Conservation (phyloP, 1,140 invertebrate species). For the Magallana gigas region DNA sequence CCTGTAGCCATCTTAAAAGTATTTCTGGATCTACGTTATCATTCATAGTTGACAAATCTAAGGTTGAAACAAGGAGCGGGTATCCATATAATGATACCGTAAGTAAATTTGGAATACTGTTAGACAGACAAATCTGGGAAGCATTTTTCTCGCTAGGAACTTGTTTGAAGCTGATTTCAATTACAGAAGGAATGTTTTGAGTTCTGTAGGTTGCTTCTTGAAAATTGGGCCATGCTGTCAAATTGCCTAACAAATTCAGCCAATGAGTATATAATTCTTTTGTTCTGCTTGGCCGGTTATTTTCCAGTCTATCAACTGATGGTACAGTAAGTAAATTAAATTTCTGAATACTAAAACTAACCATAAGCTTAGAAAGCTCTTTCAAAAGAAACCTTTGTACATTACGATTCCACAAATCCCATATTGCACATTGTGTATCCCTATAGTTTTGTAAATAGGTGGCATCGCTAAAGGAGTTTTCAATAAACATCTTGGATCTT, state of each 20-base stretch:
- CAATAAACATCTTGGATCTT: constrained; percentile 63
- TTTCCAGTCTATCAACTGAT: constrained; percentile 86
- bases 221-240: constrained; percentile 37
- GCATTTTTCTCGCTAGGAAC: constrained; percentile 30
- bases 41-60: constrained; percentile 36
- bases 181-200: constrained; percentile 54
- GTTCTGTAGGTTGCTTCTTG: constrained; percentile 56
- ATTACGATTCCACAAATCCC: constrained; percentile 67
- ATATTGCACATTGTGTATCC: constrained; percentile 81
- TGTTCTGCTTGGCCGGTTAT: constrained; percentile 80
- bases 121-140: constrained; percentile 55
- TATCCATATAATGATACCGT: constrained; percentile 92
- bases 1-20: constrained; percentile 93
- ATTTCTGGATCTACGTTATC: constrained; percentile 86
- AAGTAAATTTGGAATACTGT: constrained; percentile 87
- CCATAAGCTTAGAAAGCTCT: background rate
- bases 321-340: constrained; percentile 13
- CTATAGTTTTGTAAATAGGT: constrained; percentile 86
- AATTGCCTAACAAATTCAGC: constrained; percentile 15
- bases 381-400: constrained; percentile 67
- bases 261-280: constrained; percentile 2
- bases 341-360: background rate
- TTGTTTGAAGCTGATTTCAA: constrained; percentile 57
- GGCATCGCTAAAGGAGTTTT: constrained; percentile 77
- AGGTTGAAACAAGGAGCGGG: constrained; percentile 87